Base-by-base conservation (phyloP, 2,888 invertebrate genomes). In the Cephus runcator region DNA sequence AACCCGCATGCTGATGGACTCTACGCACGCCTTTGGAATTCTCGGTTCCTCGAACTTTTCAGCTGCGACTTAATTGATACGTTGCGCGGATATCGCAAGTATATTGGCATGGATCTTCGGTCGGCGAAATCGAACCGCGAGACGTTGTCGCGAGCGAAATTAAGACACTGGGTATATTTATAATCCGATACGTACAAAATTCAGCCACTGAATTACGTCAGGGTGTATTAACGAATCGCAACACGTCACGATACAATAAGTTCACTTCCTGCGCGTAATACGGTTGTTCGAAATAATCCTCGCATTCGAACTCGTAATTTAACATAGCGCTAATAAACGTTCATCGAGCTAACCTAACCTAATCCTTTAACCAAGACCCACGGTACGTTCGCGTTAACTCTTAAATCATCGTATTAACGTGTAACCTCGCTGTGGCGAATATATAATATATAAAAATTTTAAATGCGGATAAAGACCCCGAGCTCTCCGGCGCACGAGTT, bases 21-120 rank as follows among this genome's bases (percentile, higher is more conserved):
- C 71, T 87, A 89, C 86, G 87, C 89, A 89, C 89, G 89, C 89
- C 88, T 87, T 83, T 84, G 83, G 88, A 89, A 89, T 89, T 89
- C 88, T 82, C 86, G 86, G 87, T 89, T 89, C 88, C 85, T 83
- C 87, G 88, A 89, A 89, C 83, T 85, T 88, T 88, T 88, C 82
- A 82, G 81, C 83, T 80, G 82, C 71, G 71, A 31, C 56, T 56
- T 56, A 56, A 56, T 56, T 56, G 56, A 56, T 56, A 56, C 56
- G 56, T 56, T 9, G 56, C 23, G 23, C 56, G 56, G 23, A 9
- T 56, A 56, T 56, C 56, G 23, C 56, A 23, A 9, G 23, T 23
- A 56, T 23, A 56, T 23, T 56, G 23, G 56, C 56, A 23, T 56
- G 23, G 15, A 56, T 56, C 56, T 23, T 56, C 23, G 6, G 0